These are phyloP conservation scores for Ptychodera flava DNA, from an alignment of 35 echinoderm and acorn worm species.

Conservation along the genomic window DNA sequence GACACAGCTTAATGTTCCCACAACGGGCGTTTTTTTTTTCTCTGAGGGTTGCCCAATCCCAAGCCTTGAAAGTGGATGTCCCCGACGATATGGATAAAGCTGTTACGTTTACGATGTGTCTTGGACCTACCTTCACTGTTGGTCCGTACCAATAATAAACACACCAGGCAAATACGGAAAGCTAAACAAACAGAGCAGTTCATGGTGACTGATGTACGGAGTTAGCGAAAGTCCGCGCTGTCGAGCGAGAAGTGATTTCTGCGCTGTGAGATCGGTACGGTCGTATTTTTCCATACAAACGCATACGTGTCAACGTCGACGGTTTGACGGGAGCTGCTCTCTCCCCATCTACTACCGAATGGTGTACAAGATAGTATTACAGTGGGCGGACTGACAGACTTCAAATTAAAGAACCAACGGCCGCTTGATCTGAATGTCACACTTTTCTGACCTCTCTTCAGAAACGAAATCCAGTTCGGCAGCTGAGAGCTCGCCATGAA, in stretches of 20 bases:
- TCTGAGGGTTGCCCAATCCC: no score
- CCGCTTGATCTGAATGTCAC: neutral
- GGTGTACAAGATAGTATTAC: neutral
- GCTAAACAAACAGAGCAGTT: neutral
- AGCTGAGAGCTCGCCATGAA: neutral
- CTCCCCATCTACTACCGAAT: neutral
- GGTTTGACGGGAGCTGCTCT: neutral
- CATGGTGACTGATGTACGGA: neutral
- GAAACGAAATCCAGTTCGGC: neutral
- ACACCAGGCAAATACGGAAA: neutral
- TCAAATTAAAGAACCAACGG: neutral
- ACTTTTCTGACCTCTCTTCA: neutral
- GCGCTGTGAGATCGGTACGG: neutral
- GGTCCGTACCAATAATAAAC: neutral
- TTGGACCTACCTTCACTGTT: neutral
- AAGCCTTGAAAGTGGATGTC: no score
- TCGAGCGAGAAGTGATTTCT: neutral
- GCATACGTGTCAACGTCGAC: neutral
- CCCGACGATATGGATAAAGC: no score
- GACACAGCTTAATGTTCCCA: no score
- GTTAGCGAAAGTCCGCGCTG: neutral
- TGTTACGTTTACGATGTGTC: no score
- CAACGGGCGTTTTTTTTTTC: no score
- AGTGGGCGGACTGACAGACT: neutral
- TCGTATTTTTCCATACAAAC: neutral